Evolutionary conservation across 1,140 invertebrate species (phyloP).

Genomic region (Drosophila auraria): DNA sequence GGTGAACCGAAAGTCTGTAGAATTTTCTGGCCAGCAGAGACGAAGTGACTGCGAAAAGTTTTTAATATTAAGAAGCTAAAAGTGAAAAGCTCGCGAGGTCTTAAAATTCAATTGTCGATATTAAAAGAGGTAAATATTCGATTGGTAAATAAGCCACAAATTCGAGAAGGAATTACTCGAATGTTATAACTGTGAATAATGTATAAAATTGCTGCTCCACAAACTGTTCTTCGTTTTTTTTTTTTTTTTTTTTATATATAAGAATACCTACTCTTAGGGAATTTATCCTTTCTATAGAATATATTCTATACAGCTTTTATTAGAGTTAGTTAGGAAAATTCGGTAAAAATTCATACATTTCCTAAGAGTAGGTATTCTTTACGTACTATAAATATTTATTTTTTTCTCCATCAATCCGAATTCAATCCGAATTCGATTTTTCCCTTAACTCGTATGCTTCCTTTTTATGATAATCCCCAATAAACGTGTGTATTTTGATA

Average conservation of each 20-base stretch:
- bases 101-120: not conserved
- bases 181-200: not conserved
- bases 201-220: no score
- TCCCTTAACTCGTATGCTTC: slow-evolving; percentile 4
- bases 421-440: not conserved
- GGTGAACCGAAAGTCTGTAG: slow-evolving; percentile 42
- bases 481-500: slow-evolving; percentile 37
- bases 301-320: no score
- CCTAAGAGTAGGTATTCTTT: no score
- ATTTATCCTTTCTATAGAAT: no score
- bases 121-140: not conserved
- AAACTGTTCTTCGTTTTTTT: no score
- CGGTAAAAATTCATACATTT: no score
- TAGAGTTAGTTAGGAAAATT: no score
- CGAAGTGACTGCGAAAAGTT: slow-evolving; percentile 6
- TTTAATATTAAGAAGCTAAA: slow-evolving; percentile 10
- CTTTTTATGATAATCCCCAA: slow-evolving; percentile 26
- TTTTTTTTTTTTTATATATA: no score
- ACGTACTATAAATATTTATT: not conserved
- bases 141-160: not conserved
- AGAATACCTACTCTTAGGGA: no score
- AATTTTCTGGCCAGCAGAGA: slow-evolving; percentile 7
- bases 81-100: not conserved
- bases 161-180: not conserved
- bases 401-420: slow-evolving; percentile 14